Conservation (phyloP, 2,888 invertebrate species). For the Morinoia aosen region DNA sequence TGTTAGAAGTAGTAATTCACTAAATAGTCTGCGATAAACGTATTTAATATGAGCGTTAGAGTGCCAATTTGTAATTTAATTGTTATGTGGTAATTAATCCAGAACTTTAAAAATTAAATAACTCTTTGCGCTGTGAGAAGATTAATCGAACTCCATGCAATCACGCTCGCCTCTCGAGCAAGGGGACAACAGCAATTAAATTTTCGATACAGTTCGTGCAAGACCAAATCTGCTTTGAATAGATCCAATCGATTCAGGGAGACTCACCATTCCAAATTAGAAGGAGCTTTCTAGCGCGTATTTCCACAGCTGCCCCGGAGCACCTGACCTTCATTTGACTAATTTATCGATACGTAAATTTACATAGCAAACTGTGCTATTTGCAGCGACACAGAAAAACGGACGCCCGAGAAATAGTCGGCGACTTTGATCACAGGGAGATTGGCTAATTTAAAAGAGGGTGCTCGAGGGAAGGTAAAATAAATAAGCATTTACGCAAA, state of each 20-base stretch:
- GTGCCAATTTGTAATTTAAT: too few relatives aligned
- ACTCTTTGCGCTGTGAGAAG: too few relatives aligned
- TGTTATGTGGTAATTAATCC: too few relatives aligned
- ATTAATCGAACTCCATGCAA: neutral
- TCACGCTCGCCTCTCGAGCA: neutral
- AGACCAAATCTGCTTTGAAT: neutral
- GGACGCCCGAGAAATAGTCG: neutral
- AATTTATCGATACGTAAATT: constrained; percentile 15
- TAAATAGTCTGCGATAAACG: too few relatives aligned
- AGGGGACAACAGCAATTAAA: neutral
- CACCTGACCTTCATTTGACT: constrained; percentile 44
- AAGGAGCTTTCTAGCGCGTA: neutral
- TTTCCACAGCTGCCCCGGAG: constrained; percentile 28
- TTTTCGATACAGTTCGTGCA: neutral
- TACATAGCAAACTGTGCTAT: neutral
- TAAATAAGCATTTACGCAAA: neutral
- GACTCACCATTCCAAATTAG: constrained; percentile 7
- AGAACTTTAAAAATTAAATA: too few relatives aligned
- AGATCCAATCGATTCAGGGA: neutral
- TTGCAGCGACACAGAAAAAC: neutral
- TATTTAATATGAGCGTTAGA: too few relatives aligned
- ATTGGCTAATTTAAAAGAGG: neutral
- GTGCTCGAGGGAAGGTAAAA: neutral
- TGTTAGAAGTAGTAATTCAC: too few relatives aligned
- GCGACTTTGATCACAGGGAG: neutral